A percentile compares a stretch with the other conserved stretches of the same genome.
These are phyloP conservation scores for Thalpophila matura DNA, from an alignment of 2,888 invertebrate species.

Conservation along the genomic window DNA sequence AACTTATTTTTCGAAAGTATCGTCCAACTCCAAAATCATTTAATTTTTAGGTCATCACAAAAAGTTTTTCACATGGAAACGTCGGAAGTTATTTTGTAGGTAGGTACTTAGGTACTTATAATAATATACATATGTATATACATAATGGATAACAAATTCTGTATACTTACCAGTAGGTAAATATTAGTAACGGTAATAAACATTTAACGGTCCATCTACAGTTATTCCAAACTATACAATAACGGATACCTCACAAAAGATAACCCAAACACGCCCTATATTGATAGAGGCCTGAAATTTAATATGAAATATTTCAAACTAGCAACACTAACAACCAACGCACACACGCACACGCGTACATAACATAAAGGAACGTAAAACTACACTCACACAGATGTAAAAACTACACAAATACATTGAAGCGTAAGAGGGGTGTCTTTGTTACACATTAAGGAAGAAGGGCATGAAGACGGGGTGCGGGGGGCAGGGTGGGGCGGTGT, in stretches of 20 bases:
- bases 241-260: slow-evolving; percentile 79
- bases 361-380: slow-evolving; percentile 66
- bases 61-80: background rate
- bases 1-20: too few relatives aligned
- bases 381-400: slow-evolving; percentile 80
- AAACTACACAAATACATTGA: slow-evolving; percentile 84
- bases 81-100: slow-evolving; percentile 2
- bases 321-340: slow-evolving; percentile 66
- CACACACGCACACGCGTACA: slow-evolving; percentile 59
- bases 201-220: slow-evolving; percentile 57
- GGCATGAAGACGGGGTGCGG: slow-evolving; percentile 82
- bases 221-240: slow-evolving; percentile 65
- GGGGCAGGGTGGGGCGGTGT: slow-evolving; percentile 61
- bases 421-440: slow-evolving; percentile 89
- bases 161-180: slow-evolving; percentile 14
- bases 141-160: slow-evolving; percentile 15
- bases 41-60: background rate
- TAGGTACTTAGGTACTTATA: too few relatives aligned
- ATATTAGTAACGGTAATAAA: slow-evolving; percentile 44
- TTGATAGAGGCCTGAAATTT: slow-evolving; percentile 89
- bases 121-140: too few relatives aligned
- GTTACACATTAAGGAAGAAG: slow-evolving; percentile 90
- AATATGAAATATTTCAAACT: slow-evolving; percentile 89
- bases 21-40: too few relatives aligned
- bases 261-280: slow-evolving; percentile 80